phyloP scores from a whole-genome alignment of 2,888 invertebrate species.

The Cheiracanthium punctorium region DNA sequence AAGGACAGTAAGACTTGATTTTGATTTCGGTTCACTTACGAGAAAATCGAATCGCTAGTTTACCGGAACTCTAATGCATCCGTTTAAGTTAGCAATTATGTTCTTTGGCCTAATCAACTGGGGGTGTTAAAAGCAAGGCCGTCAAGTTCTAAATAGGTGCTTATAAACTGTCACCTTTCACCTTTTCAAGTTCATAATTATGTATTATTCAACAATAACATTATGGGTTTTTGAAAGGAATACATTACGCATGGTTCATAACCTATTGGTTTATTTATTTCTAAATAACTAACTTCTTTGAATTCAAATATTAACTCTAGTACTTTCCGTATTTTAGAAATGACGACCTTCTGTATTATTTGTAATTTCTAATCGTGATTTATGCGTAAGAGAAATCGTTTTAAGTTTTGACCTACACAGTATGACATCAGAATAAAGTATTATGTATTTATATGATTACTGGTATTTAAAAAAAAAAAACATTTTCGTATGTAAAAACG shows the following conservation, averaged over 20 bases:
- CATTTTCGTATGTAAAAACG: too few species aligned
- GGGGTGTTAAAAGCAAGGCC: background rate
- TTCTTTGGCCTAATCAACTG: background rate
- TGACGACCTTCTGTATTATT: too few species aligned
- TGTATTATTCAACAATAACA: background rate
- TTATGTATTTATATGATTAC: too few species aligned
- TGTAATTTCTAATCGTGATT: too few species aligned
- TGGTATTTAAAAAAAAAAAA: too few species aligned
- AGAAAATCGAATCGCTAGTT: background rate
- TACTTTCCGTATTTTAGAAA: too few species aligned
- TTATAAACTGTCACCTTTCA: background rate
- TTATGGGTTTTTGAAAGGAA: background rate
- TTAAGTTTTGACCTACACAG: too few species aligned
- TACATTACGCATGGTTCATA: background rate
- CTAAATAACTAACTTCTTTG: too few species aligned
- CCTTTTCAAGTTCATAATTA: background rate
- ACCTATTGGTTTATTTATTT: background rate
- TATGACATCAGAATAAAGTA: too few species aligned
- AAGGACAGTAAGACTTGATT: background rate
- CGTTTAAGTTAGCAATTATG: too few species aligned
- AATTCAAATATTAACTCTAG: too few species aligned
- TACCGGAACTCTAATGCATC: background rate
- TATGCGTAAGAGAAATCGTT: too few species aligned
- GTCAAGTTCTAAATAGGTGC: background rate
- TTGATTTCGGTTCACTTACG: background rate